Evolutionary conservation across 2,113 vertebrate genomes (phyloP), one percentile per base, ranked within the genome.

Genomic region (Varanus salvator): DNA sequence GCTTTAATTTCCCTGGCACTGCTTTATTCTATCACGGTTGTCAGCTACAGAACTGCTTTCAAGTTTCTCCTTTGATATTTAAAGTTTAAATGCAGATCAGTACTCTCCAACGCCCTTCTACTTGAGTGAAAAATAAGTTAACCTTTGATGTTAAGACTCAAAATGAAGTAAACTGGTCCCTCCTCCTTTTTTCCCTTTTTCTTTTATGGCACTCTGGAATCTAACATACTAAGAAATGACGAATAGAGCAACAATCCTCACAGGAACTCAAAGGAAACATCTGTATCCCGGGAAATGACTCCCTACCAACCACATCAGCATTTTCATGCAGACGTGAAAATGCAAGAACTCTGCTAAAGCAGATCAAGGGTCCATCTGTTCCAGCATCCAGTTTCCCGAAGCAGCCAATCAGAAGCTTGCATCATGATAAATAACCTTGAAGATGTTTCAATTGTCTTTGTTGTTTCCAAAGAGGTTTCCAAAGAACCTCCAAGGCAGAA

Each of bases 271-370:
- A 69, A 85, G 64, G 5, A 34, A 29, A n/a, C 17, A 27, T 44
- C 23, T n/a, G 66, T 69, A 17, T 15, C 27, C 83, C 23, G 31
- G 34, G 11, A 50, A 71, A 27, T 17, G 38, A 31, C 1, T 23
- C 34, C n/a, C 0, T 0, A 15, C 34, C n/a, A 0, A 0, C 57
- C 7, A 48, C 1, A 17, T 84, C 34, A 50, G 12, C 48, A 19
- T 8, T 60, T 68, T 8, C 25, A 8, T 21, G 44, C 19, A 76
- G 74, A 23, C 14, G 38, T 44, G 34, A 9, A 1, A 64, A 77
- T 27, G 12, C 6, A n/a, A 74, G 71, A 74, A 9, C 31, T 4
- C 31, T 74, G 11, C n/a, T 74, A n/a, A n/a, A 34, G 25, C 66
- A 69, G 25, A 4, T 8, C 7, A 27, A 69, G 66, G 25, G 5